Evolutionary conservation across 2,797 vertebrate species (phyloP), one percentile per base, ranked within the genome.

Genomic region (Myripristis jacobus): DNA sequence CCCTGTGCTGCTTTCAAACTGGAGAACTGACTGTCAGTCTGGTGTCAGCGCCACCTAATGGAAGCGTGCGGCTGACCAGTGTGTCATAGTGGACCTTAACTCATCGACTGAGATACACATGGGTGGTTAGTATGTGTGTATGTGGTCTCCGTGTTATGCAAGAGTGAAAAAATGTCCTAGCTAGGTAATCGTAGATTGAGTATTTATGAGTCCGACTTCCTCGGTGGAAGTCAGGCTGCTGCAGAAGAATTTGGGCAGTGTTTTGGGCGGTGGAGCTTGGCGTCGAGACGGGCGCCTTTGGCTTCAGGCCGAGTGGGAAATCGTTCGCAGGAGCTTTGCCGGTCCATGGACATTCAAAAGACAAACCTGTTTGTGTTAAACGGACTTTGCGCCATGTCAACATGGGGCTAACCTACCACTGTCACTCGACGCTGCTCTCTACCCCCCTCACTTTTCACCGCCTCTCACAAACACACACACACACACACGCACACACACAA

Each of bases 381-480:
- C 86, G 87, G 94, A 92, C 89, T 79, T 85, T 18, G 90, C 77
- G 47, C 80, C 91, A 93, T 89, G 76, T 82, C 83, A 70, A 86
- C 89, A 91, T 82, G 79, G 92, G 89, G 78, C 65, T 24, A 63
- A 68, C 63, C 92, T 66, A 78, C 93, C 92, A 93, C 94, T 93
- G 93, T 94, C 92, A 93, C 92, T 94, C 41, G 80, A 94, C 94
- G 95, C 96, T 96, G 95, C 96, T 96, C 94, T 90, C 86, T 84
- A 46, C n/a, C n/a, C n/a, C 34, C 66, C 50, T 15, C 76, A 78
- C 84, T 87, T 83, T 31, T 89, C 48, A 43, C n/a, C 63, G 65
- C 65, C 41, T 78, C 55, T 25, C 63, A 36, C 52, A 50, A 87
- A 88, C 82, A 81, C 86, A 85, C 79, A 86, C 86, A 86, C 86